Percentiles rank a stretch among this genome's conserved stretches.
Conservation (phyloP, 2,113 vertebrate genomes). For the Pionites leucogaster region DNA sequence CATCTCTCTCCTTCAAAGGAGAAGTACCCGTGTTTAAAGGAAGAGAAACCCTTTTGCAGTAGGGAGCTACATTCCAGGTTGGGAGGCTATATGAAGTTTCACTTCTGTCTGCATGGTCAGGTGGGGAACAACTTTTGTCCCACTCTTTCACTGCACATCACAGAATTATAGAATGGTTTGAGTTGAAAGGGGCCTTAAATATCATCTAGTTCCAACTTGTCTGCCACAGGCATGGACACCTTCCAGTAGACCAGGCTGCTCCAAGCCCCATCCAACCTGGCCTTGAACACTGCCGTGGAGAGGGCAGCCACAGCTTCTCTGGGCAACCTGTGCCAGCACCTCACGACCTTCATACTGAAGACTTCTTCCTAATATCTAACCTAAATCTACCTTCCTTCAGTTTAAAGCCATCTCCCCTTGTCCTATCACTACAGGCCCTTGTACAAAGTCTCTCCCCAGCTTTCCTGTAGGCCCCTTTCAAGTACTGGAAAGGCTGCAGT, state of each 20-base stretch:
- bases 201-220: background rate
- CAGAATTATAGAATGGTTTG: background rate
- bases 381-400: background rate
- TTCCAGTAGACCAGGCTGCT: background rate
- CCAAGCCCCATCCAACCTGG: background rate
- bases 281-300: background rate
- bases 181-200: background rate
- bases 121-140: background rate
- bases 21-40: background rate
- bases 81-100: background rate
- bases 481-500: background rate
- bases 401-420: background rate
- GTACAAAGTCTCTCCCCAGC: background rate
- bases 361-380: background rate
- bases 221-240: background rate
- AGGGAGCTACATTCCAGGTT: background rate
- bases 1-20: background rate
- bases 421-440: background rate
- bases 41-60: background rate
- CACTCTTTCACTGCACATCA: fast-evolving
- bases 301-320: background rate
- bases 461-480: background rate
- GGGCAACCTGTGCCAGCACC: background rate
- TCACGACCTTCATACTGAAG: background rate
- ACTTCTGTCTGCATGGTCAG: fast-evolving